Evolutionary conservation across 1,140 invertebrate genomes (phyloP), one percentile per base, ranked within the genome.

Genomic region (Pachyrhynchus sulphureomaculatus): DNA sequence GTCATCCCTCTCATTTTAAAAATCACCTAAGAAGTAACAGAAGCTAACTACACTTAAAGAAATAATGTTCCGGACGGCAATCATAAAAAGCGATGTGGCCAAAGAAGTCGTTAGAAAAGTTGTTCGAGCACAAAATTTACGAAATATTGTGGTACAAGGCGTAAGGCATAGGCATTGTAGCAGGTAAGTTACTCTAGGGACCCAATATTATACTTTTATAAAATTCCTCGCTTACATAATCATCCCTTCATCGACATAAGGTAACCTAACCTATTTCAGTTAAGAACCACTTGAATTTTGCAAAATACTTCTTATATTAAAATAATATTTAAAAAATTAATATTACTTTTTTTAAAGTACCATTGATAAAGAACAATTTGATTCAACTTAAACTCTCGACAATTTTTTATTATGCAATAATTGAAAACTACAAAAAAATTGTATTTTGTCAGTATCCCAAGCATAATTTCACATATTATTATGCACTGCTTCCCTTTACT

Each of bases 81-180:
- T 82, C 65, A 74, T 84, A 75, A 84, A 85, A 79, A 86, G 84
- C 71, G 84, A 85, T 68, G 77, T 85, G 62, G 72, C 83, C 65
- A 83, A 80, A 67, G 77, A 80, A 67, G 80, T 81, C 67, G 67
- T 85, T 15, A 82, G 80, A 75, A 84, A 80, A 78, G 75, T 78
- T 60, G 69, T 83, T 34, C 76, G 81, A 62, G 77, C 72, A 44
- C 86, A 84, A 73, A 65, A 80, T 62, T 76, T 82, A 45, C 81
- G 83, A 76, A 84, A 83, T 73, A 62, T 86, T 52, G 80, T 79
- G 45, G 80, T 81, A 59, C 83, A 85, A 74, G 82, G 82, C 73
- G 72, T 80, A 62, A 82, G 81, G 77, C 84, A 81, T 76, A 83
- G 82, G 79, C 76, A 82, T 73, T 73, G 79, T 45, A 82, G 83